Conservation (phyloP, 2,797 vertebrate species). For the Mus spretus region DNA sequence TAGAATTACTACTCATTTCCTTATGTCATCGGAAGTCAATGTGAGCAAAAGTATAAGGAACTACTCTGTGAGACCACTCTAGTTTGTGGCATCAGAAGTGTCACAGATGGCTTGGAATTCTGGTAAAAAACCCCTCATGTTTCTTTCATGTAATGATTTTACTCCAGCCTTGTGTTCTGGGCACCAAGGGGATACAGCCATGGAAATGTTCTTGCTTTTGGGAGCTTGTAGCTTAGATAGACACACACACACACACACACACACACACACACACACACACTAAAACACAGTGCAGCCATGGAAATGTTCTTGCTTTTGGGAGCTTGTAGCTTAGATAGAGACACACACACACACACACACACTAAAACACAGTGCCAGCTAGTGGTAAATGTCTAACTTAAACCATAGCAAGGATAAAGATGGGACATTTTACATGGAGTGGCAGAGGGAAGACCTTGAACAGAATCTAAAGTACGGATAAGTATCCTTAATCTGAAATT, state of each 20-base stretch:
- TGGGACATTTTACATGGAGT: neutral
- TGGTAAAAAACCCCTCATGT: neutral
- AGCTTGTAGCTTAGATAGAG: conserved; percentile 33
- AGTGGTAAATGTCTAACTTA: conserved; percentile 24
- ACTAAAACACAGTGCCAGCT: conserved; percentile 29
- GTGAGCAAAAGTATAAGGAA: conserved; percentile 43
- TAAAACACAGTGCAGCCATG: neutral
- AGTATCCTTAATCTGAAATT: neutral
- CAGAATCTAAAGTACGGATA: conserved; percentile 18
- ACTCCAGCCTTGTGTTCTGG: conserved; percentile 55
- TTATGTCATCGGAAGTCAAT: conserved; percentile 44
- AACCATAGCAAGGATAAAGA: neutral
- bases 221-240: too few species aligned
- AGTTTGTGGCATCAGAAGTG: neutral
- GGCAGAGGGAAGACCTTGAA: neutral
- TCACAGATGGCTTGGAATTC: conserved; percentile 44
- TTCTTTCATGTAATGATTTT: conserved; percentile 65
- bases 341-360: neutral
- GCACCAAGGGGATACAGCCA: neutral
- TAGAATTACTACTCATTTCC: conserved; percentile 54
- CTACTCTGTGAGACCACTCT: neutral
- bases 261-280: neutral
- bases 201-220: neutral
- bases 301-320: neutral
- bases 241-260: too few species aligned